Percentiles rank a stretch among this genome's conserved stretches.
Evolutionary conservation across 2,113 vertebrate genomes (phyloP).

Genomic region (Hemibagrus wyckioides): DNA sequence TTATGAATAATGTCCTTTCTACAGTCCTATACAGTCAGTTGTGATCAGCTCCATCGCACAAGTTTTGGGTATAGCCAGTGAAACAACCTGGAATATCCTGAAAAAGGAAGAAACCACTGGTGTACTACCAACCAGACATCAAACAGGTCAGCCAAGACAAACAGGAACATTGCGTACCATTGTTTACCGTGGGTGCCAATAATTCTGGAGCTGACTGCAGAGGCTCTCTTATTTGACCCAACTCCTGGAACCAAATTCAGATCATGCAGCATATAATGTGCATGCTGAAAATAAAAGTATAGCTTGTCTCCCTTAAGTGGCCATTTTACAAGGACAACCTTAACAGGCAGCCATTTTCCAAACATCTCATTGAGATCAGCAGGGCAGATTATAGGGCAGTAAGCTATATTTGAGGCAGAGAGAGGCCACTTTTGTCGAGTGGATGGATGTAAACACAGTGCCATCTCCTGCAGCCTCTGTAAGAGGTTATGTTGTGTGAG

Average conservation of each 20-base stretch:
- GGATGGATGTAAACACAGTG: slow-evolving; percentile 6
- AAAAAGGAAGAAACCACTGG: not conserved
- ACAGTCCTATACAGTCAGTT: too few relatives aligned
- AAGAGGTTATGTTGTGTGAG: not conserved
- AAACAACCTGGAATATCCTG: not conserved
- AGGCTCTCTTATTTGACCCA: not conserved
- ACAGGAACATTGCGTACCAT: not conserved
- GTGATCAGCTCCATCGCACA: not conserved
- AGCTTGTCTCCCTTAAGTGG: not conserved
- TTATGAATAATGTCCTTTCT: too few relatives aligned
- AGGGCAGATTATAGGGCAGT: slow-evolving; percentile 50
- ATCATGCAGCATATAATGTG: slow-evolving; percentile 13
- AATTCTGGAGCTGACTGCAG: not conserved
- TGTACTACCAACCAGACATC: not conserved
- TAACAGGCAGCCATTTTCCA: slow-evolving; percentile 1
- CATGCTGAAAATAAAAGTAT: slow-evolving; percentile 34
- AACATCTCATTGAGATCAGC: not conserved
- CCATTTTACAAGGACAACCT: slow-evolving; percentile 8
- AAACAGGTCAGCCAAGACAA: not conserved
- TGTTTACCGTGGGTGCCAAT: not conserved
- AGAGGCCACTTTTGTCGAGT: slow-evolving; percentile 35
- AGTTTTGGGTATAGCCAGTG: not conserved
- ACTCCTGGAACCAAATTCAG: not conserved
- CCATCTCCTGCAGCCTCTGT: slow-evolving; percentile 13
- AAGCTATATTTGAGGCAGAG: slow-evolving; percentile 40